phyloP scores from a whole-genome alignment of 2,113 vertebrate genomes.

The Acrocephalus arundinaceus region DNA sequence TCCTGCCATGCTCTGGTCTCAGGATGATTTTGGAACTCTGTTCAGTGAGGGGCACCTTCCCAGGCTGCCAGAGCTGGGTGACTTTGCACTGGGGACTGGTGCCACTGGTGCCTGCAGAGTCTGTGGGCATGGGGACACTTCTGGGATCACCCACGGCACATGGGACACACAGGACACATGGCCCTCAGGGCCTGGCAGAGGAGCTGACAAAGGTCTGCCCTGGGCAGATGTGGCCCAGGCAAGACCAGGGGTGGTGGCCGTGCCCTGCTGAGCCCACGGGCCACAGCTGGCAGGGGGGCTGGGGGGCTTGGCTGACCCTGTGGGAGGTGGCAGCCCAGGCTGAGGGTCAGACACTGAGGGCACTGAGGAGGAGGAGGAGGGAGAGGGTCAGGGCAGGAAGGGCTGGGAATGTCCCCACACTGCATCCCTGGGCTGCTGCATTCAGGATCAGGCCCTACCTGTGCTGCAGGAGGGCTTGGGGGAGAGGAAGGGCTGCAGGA shows the following conservation, averaged over 20 bases:
- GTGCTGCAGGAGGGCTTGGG: background rate
- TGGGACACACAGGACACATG: background rate
- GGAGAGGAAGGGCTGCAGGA: background rate
- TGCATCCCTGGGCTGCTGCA: background rate
- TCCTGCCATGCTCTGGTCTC: background rate
- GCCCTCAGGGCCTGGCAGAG: background rate
- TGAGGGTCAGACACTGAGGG: background rate
- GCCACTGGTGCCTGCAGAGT: background rate
- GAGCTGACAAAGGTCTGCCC: background rate
- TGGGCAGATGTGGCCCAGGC: background rate
- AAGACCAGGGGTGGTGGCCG: background rate
- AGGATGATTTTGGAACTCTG: background rate
- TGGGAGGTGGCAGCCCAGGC: background rate
- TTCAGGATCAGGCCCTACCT: background rate
- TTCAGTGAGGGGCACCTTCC: conserved; percentile 22
- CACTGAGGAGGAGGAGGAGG: background rate
- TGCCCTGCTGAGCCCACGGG: background rate
- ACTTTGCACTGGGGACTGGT: background rate
- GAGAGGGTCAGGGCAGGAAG: background rate
- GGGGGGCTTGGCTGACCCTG: background rate
- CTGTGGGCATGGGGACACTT: no score
- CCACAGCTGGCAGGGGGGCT: background rate
- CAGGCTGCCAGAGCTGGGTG: background rate
- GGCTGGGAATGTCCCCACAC: background rate
- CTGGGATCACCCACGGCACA: background rate